phyloP scores from a whole-genome alignment of 2,797 vertebrate genomes.

The Lindbergichthys nudifrons region DNA sequence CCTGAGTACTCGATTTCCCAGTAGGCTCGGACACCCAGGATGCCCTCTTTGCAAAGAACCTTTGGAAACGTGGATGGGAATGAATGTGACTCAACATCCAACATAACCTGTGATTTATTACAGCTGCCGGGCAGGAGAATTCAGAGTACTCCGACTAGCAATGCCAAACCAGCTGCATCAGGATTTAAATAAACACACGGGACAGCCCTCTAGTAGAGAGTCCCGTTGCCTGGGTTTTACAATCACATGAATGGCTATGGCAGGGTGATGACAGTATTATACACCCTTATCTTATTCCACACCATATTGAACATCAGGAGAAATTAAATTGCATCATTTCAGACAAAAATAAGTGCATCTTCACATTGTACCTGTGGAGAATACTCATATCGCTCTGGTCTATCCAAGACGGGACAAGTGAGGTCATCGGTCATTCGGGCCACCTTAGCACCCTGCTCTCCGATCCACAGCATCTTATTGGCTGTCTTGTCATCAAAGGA shows the following conservation, averaged over 20 bases:
- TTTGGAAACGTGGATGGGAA: slow-evolving; percentile 37
- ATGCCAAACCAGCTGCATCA: slow-evolving; percentile 15
- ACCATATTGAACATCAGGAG: not conserved
- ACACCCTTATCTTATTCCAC: not conserved
- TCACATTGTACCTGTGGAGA: slow-evolving; percentile 73
- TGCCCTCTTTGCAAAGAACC: slow-evolving; percentile 79
- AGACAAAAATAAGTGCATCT: not conserved
- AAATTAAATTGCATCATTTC: not conserved
- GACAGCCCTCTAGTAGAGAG: slow-evolving; percentile 15
- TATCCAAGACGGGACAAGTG: slow-evolving; percentile 77
- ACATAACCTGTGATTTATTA: slow-evolving; percentile 38
- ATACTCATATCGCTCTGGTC: slow-evolving; percentile 78
- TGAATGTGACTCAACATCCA: slow-evolving; percentile 14
- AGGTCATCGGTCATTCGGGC: slow-evolving; percentile 70
- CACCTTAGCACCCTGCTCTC: slow-evolving; percentile 72
- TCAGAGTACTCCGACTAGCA: slow-evolving; percentile 2
- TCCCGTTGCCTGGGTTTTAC: slow-evolving; percentile 18
- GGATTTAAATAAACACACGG: slow-evolving; percentile 47
- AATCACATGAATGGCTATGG: not conserved
- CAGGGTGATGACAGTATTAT: not conserved
- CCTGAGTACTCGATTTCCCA: slow-evolving; percentile 77
- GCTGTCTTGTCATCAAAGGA: slow-evolving; percentile 80
- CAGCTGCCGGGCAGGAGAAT: slow-evolving; percentile 6
- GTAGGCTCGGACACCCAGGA: slow-evolving; percentile 73
- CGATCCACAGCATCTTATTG: slow-evolving; percentile 79